Evolutionary conservation across 2,888 invertebrate species (phyloP), one percentile per base, ranked within the genome.

Genomic region (Cryptus viduatorius): DNA sequence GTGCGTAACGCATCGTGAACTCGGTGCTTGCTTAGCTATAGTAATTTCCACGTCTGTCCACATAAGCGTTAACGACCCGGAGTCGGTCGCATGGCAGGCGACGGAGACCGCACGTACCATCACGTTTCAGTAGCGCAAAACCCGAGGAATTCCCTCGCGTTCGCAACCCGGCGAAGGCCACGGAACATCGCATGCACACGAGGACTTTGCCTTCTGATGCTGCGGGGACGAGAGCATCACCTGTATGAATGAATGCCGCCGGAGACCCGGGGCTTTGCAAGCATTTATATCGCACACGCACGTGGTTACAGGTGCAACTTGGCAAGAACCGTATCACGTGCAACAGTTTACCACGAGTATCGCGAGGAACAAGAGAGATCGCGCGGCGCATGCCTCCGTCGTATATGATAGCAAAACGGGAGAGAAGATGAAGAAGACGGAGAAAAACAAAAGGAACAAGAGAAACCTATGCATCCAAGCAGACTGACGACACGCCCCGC

Each of bases 141-240:
- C 86, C 85, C 85, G 65, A 79, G 83, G 88, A 88, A 88, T 88
- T 88, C 83, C 75, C 78, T 67, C 71, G 80, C 31, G 84, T 83
- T 85, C 85, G 85, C 64, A 83, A 76, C 79, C 72, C 64, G 71
- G 85, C 83, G 71, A 87, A 86, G 88, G 86, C 83, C 87, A 73
- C 77, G 79, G 75, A 71, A 59, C 71, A 73, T 76, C 67, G 83
- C 79, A 65, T 79, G 65, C 65, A 56, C 65, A 79, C 79, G 71
- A 59, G 12, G 24, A 29, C 29, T 61, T 31, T 31, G 61, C 61
- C 29, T 59, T 19, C 44, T 14, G 80, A 75, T 69, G 68, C 53
- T 37, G 56, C 37, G 61, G 50, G 50, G 50, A 31, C 14, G 8
- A 24, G 31, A 29, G 71, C 68, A 68, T 46, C 61, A 31, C 14